Conservation (phyloP, 2,888 invertebrate species). For the Phalera bucephala region DNA sequence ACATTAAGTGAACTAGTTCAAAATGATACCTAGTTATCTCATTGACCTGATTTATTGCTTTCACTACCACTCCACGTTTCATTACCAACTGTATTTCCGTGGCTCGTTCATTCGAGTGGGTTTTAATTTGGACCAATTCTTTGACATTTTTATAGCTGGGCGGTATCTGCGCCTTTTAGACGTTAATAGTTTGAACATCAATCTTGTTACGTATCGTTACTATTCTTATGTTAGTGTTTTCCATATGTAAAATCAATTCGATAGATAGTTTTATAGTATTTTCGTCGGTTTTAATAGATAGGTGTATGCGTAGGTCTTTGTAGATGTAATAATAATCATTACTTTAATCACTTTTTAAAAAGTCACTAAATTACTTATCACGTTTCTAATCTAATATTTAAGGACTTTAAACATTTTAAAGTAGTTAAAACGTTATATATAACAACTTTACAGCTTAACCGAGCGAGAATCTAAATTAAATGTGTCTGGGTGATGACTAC, state of each 20-base stretch:
- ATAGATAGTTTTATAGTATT: too few species aligned
- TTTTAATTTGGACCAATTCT: constrained; percentile 30
- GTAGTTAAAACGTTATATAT: too few species aligned
- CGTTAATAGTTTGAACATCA: constrained; percentile 29
- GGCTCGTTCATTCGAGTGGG: constrained; percentile 21
- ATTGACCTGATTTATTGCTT: constrained; percentile 25
- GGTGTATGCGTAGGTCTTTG: too few species aligned
- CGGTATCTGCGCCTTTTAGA: constrained; percentile 18
- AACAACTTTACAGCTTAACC: too few species aligned
- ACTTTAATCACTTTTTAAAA: too few species aligned
- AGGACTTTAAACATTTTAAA: too few species aligned
- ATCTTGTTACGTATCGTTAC: constrained; percentile 12
- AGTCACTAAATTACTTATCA: too few species aligned
- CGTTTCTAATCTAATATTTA: too few species aligned
- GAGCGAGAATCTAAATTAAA: too few species aligned
- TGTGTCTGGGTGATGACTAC: too few species aligned
- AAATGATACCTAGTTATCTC: constrained; percentile 13
- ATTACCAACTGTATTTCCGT: constrained; percentile 23
- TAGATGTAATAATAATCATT: too few species aligned
- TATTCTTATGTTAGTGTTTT: background rate
- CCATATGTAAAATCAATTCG: background rate
- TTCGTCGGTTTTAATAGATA: too few species aligned
- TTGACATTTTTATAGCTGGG: constrained; percentile 27
- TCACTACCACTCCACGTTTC: constrained; percentile 27
- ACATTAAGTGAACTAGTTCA: background rate